Evolutionary conservation across 64 coral and sea anemone genomes (phyloP).

Genomic region (Orbicella faveolata): DNA sequence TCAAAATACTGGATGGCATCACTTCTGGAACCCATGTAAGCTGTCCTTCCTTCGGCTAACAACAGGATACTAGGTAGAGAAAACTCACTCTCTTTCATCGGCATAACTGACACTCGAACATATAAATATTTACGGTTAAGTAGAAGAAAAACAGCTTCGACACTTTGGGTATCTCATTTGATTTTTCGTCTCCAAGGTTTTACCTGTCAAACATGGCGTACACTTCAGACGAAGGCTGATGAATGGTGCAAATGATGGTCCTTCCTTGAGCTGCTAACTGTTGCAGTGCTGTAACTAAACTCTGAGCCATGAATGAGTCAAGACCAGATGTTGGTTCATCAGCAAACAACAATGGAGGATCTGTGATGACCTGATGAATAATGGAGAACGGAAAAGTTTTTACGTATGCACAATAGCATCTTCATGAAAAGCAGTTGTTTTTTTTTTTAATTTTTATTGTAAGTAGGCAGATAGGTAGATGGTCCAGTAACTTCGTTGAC

Average conservation of each 20-base stretch:
- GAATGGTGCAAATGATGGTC: slow-evolving; percentile 52
- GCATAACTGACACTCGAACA: no score
- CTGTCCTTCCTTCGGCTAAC: slow-evolving; percentile 64
- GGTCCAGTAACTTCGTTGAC: no score
- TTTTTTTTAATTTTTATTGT: no score
- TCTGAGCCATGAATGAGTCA: slow-evolving; percentile 68
- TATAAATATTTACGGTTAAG: no score
- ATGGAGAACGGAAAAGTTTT: neutral
- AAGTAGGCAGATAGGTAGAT: no score
- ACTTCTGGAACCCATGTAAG: slow-evolving; percentile 51
- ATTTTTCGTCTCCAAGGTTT: neutral
- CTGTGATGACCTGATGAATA: slow-evolving; percentile 38
- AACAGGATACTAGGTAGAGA: slow-evolving; percentile 50
- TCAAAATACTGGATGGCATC: slow-evolving; percentile 59
- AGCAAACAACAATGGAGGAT: slow-evolving; percentile 56
- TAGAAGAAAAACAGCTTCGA: no score
- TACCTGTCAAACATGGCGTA: slow-evolving; percentile 66
- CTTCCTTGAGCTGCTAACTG: slow-evolving; percentile 47
- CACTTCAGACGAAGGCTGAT: slow-evolving; percentile 64
- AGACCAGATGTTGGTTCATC: slow-evolving; percentile 66
- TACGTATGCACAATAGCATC: no score
- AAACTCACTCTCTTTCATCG: neutral
- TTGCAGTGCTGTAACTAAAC: slow-evolving; percentile 47
- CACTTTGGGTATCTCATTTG: no score
- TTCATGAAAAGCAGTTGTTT: no score